phyloP scores from a whole-genome alignment of 2,797 vertebrate genomes.

The Apodemus agrarius region DNA sequence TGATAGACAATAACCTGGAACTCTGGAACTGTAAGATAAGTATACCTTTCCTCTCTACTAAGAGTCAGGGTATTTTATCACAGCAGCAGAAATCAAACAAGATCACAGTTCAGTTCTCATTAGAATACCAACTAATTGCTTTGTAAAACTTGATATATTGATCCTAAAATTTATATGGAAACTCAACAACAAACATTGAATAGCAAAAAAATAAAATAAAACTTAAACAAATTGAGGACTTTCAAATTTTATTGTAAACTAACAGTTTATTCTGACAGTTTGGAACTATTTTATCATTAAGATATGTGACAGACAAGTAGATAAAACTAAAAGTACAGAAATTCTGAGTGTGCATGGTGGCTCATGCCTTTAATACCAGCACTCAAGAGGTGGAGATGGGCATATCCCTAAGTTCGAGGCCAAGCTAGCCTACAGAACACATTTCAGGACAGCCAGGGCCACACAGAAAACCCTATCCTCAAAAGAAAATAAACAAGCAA shows the following conservation, averaged over 20 bases:
- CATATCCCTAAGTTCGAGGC: too few relatives aligned
- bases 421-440: not conserved
- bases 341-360: not conserved
- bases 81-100: not conserved
- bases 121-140: not conserved
- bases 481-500: not conserved
- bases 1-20: not conserved
- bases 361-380: not conserved
- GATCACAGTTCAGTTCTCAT: not conserved
- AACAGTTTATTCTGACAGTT: not conserved
- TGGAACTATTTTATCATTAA: not conserved
- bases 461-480: not conserved
- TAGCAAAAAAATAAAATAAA: not conserved
- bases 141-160: not conserved
- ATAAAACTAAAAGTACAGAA: not conserved
- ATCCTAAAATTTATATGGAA: not conserved
- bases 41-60: not conserved
- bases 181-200: not conserved
- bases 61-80: not conserved
- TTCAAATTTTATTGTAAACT: not conserved
- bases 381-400: too few relatives aligned
- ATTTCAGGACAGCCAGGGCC: not conserved
- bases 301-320: not conserved
- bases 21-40: not conserved
- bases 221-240: not conserved